Evolutionary conservation across 2,113 vertebrate species (phyloP).

Genomic region (Psephotus haematonotus): DNA sequence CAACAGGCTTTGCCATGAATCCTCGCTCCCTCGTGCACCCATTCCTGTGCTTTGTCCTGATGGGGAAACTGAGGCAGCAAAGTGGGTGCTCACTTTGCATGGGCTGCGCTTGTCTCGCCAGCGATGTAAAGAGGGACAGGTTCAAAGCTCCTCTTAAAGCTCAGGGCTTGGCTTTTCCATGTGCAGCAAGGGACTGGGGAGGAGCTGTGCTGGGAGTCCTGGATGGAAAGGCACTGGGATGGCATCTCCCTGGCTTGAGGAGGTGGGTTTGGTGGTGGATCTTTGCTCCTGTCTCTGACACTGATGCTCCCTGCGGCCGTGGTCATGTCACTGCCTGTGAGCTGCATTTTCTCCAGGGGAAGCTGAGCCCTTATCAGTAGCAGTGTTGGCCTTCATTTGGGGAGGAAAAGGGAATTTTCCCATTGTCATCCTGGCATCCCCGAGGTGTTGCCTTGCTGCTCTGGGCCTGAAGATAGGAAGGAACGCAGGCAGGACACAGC

Average conservation of each 20-base stretch:
- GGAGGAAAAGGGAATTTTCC: neutral
- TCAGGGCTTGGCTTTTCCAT: neutral
- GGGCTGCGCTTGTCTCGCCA: neutral
- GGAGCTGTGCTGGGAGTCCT: neutral
- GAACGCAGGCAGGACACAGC: rapidly evolving
- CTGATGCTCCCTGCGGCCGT: rapidly evolving
- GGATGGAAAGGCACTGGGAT: neutral
- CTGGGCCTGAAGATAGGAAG: neutral
- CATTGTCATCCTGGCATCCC: rapidly evolving
- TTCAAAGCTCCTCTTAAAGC: neutral
- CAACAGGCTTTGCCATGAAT: neutral
- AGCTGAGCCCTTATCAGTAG: rapidly evolving
- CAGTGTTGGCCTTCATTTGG: rapidly evolving
- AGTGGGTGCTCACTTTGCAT: neutral
- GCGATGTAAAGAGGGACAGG: neutral
- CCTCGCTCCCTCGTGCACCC: neutral
- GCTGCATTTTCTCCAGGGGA: rapidly evolving
- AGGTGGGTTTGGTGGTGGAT: neutral
- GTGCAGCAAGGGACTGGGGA: neutral
- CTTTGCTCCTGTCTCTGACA: neutral
- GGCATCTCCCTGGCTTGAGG: rapidly evolving
- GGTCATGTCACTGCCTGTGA: rapidly evolving
- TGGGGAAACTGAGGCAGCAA: constrained; percentile 29
- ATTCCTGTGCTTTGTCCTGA: rapidly evolving
- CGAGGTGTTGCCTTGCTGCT: rapidly evolving